phyloP scores from a whole-genome alignment of 2,797 vertebrate species.

The Danio albolineatus region DNA sequence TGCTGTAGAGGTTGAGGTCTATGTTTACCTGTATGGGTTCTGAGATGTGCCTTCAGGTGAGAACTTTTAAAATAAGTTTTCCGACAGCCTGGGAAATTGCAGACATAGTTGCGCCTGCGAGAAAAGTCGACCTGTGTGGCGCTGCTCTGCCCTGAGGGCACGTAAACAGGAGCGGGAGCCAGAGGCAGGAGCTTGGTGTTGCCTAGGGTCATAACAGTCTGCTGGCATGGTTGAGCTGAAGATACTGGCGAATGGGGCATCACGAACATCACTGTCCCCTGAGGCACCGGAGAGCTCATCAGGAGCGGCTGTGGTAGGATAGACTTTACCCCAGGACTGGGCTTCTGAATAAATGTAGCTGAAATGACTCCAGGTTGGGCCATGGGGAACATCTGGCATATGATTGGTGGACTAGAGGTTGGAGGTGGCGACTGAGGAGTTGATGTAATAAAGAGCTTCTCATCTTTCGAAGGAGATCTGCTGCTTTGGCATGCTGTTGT shows the following conservation, averaged over 20 bases:
- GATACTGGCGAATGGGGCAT: constrained; percentile 86
- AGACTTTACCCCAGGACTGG: constrained; percentile 77
- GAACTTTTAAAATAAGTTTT: constrained; percentile 99
- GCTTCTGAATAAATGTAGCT: constrained; percentile 85
- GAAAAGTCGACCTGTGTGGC: constrained; percentile 87
- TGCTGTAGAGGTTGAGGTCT: neutral
- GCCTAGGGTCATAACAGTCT: constrained; percentile 87
- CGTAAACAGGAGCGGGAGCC: constrained; percentile 91
- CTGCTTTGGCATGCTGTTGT: constrained; percentile 57
- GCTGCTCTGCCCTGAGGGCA: constrained; percentile 85
- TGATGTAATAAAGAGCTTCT: constrained; percentile 62
- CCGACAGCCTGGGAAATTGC: constrained; percentile 91
- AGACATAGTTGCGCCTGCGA: constrained; percentile 93
- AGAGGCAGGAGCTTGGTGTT: constrained; percentile 93
- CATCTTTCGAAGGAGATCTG: constrained; percentile 49
- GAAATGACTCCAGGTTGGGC: constrained; percentile 86
- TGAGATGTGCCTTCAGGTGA: constrained; percentile 97
- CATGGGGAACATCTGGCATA: constrained; percentile 96
- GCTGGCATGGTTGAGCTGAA: constrained; percentile 78
- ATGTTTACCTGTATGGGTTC: constrained; percentile 94
- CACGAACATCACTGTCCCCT: constrained; percentile 94
- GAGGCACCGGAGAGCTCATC: constrained; percentile 86
- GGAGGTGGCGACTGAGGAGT: constrained; percentile 75
- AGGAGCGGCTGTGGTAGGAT: constrained; percentile 84
- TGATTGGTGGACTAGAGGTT: constrained; percentile 82